Conservation (phyloP, 2,888 invertebrate species). For the Gymnoscelis rufifasciata region DNA sequence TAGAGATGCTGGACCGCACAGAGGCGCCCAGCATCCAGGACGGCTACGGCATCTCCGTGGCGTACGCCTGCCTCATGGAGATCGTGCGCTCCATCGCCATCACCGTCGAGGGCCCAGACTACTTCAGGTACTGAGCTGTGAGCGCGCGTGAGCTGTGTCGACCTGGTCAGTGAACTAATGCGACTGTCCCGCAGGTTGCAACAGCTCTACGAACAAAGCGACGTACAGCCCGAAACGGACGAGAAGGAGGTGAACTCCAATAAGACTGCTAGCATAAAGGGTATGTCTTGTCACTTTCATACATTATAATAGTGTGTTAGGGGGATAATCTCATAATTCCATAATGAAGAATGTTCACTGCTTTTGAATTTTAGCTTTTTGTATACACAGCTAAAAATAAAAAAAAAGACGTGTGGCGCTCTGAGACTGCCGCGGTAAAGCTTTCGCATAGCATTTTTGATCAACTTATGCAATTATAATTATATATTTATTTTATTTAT, state of each 20-base stretch:
- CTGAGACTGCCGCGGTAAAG: no score
- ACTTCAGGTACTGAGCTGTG: constrained; percentile 69
- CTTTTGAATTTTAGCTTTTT: no score
- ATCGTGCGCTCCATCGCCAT: constrained; percentile 91
- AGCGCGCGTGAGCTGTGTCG: no score
- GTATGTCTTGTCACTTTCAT: constrained; percentile 33
- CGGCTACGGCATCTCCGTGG: constrained; percentile 97
- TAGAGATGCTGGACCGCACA: constrained; percentile 97
- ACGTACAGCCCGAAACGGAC: constrained; percentile 55
- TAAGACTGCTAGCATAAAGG: constrained; percentile 52
- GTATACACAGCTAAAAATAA: no score
- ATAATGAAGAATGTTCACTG: no score
- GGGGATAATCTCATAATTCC: no score
- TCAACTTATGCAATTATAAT: no score
- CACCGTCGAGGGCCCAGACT: constrained; percentile 82
- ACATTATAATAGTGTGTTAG: no score
- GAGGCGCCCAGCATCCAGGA: constrained; percentile 97
- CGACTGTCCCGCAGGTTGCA: constrained; percentile 45
- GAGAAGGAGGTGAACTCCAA: constrained; percentile 64
- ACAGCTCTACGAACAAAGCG: constrained; percentile 57
- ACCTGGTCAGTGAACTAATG: no score
- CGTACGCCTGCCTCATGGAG: constrained; percentile 95
- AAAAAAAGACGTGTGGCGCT: no score
- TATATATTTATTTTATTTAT: no score
- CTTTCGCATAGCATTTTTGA: no score